Evolutionary conservation across 2,113 vertebrate species (phyloP), one percentile per base, ranked within the genome.

Genomic region (Xenopus borealis): DNA sequence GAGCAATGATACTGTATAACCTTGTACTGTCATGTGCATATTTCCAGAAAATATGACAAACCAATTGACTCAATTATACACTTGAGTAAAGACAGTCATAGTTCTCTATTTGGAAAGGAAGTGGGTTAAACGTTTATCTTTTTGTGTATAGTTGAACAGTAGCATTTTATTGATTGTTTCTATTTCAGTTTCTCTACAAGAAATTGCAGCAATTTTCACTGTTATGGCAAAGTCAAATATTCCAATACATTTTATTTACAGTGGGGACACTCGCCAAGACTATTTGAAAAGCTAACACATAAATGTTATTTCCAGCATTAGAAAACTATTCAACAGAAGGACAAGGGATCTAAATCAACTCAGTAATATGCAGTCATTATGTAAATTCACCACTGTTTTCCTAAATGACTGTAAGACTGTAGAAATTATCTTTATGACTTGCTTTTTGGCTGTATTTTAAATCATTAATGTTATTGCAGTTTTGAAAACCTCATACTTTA

Each of bases 171-270:
- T 74, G 40, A 63, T 61, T 74, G 66, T 67, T 74, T 74, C 72
- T 64, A 67, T 64, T 74, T 74, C 58, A 74, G 52, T 46, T 45
- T 67, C 64, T 74, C 64, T 63, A 55, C 59, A 55, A 67, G 52
- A 74, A 33, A 30, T 67, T 47, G 64, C 63, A 67, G 53, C 64
- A 67, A 2, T 62, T 75, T 65, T 68, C 69, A 69, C 75, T 84
- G 69, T 20, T 62, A 81, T 71, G 4, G 45, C 59, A 46, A 27
- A 67, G 44, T 69, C 79, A 74, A 85, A 73, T 79, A 75, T 55
- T 81, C 76, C 78, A 53, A 79, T 70, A 83, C 78, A 85, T 57
- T 44, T 79, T 84, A 70, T 83, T 88, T 86, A 81, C 59, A 82
- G 71, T 75, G 71, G 77, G 75, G 79, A 82, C 81, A 50, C 1